phyloP scores from a whole-genome alignment of 2,888 invertebrate genomes.

The Tholera decimalis region DNA sequence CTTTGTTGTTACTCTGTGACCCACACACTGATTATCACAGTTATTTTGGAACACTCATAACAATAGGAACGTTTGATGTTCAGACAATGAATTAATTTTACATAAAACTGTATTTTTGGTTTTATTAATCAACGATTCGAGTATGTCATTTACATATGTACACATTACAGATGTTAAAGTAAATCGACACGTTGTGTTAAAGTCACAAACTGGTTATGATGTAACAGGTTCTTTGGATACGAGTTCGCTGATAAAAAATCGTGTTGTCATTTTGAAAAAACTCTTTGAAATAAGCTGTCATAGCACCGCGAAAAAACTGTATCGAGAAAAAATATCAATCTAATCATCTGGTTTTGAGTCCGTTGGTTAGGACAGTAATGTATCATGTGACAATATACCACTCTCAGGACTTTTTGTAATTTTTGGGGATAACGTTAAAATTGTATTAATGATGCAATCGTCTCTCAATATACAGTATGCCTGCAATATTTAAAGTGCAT shows the following conservation, averaged over 20 bases:
- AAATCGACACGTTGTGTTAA: constrained; percentile 12
- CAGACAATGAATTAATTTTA: constrained; percentile 36
- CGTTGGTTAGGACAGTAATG: background rate
- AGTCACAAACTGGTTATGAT: constrained; percentile 39
- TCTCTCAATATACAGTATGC: constrained; percentile 29
- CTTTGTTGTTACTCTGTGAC: constrained; percentile 57
- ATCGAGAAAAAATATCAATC: background rate
- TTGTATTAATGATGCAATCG: constrained; percentile 28
- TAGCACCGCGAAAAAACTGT: background rate
- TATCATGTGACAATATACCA: background rate
- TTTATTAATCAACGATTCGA: constrained; percentile 10
- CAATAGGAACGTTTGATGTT: constrained; percentile 37
- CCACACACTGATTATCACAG: constrained; percentile 54
- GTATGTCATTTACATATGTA: constrained; percentile 4
- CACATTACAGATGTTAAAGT: constrained; percentile 13
- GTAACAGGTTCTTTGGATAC: constrained; percentile 38
- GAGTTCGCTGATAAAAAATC: constrained; percentile 23
- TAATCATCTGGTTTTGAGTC: constrained; percentile 1
- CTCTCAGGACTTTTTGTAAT: background rate
- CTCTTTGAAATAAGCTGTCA: constrained; percentile 14
- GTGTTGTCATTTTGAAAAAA: constrained; percentile 25
- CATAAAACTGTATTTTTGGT: constrained; percentile 41
- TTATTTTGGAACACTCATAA: constrained; percentile 43
- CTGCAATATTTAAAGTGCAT: constrained; percentile 33
- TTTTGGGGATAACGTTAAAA: constrained; percentile 27